Base-by-base conservation (phyloP, 1,140 invertebrate species). In the Lasioglossum baleicum region DNA sequence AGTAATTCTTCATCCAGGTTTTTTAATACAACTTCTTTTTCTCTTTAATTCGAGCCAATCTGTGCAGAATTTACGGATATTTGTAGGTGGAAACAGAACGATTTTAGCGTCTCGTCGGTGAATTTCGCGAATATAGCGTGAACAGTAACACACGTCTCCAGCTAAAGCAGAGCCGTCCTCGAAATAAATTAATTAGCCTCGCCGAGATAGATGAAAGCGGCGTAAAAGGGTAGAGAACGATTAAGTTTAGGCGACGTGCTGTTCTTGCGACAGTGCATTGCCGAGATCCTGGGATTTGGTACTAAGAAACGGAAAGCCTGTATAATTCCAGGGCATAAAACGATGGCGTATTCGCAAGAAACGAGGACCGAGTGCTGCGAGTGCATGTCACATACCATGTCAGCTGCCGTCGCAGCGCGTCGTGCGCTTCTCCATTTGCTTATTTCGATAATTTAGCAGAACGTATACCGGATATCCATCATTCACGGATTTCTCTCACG, bases 171-270 rank as follows among this genome's bases (percentile, higher is more conserved):
- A 83, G 73, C 77, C 80, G 85, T 31, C 51, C 13, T 15, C 31
- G 63, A 84, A 53, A 84, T 83, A 81, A 85, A 81, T 83, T 84
- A 85, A 85, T 84, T 81, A 76, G 35, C 51, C 42, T 17, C 13
- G 11, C 42, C 51, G 20, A 22, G 81, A 42, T 31, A 67, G 68
- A 17, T 31, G 44, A 20, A 31, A 44, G 17, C 26, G 8, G 56
- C 61, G 40, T 7, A 15, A 53, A 67, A 69, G 17, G 53, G n/a
- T 69, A 72, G 67, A 48, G 56, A 58, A 20, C 68, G 82, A 76
- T 85, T 84, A 81, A 76, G 56, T 81, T 58, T 48, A 22, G 31
- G 48, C 77, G 53, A 76, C 35, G 40, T 58, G 76, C 20, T 26
- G 42, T 40, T 26, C 68, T 83, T 20, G 66, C 44, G 22, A 17